Conservation (phyloP, 2,797 vertebrate genomes). For the Scolopax rusticola region DNA sequence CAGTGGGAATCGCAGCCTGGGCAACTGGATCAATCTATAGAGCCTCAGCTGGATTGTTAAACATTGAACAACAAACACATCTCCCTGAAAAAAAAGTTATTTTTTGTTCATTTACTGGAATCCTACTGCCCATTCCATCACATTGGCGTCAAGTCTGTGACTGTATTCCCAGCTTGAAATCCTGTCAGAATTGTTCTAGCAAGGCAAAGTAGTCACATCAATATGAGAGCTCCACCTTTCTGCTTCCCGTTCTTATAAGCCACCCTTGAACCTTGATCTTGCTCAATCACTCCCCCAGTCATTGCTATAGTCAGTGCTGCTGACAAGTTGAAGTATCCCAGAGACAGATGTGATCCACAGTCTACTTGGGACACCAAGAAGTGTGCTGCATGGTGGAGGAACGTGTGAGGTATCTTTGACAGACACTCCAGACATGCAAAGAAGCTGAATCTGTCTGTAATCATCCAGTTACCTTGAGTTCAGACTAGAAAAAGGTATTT, state of each 20-base stretch:
- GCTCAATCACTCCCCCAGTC: background rate
- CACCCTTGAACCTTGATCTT: background rate
- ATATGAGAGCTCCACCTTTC: background rate
- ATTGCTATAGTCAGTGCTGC: background rate
- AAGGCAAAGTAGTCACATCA: background rate
- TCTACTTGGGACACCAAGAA: background rate
- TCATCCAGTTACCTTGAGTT: background rate
- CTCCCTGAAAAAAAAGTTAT: background rate
- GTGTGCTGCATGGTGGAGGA: background rate
- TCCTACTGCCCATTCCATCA: background rate
- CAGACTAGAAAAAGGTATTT: background rate
- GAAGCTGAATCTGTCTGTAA: background rate
- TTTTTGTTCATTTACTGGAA: background rate
- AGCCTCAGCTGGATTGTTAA: background rate
- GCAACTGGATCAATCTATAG: background rate
- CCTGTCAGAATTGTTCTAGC: background rate
- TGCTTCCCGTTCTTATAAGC: background rate
- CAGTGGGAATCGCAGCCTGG: background rate
- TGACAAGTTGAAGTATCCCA: background rate
- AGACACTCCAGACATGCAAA: background rate
- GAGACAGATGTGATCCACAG: background rate
- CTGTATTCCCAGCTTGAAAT: background rate
- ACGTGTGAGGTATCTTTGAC: background rate
- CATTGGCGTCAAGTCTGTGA: background rate
- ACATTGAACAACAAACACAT: background rate